phyloP scores from a whole-genome alignment of 23 tunicate genomes.

The Halocynthia roretzi region DNA sequence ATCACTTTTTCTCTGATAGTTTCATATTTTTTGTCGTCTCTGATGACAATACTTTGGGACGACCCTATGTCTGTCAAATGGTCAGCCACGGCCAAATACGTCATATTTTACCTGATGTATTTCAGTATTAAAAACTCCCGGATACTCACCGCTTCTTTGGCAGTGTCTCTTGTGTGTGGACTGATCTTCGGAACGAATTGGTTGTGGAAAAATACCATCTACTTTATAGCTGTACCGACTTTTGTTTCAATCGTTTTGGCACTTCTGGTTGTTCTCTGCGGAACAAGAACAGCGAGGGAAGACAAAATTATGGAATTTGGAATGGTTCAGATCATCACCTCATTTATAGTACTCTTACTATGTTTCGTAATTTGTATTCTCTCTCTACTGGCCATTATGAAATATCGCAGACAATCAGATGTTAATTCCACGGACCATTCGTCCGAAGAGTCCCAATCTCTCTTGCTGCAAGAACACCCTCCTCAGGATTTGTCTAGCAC shows the following conservation, averaged over 20 bases:
- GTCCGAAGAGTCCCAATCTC: not conserved
- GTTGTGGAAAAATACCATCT: conserved; percentile 3
- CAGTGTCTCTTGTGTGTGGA: conserved; percentile 30
- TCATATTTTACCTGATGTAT: conserved; percentile 33
- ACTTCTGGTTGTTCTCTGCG: not conserved
- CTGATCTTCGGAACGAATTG: conserved; percentile 5
- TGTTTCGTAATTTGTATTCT: not conserved
- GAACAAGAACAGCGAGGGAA: not conserved
- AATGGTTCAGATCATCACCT: conserved; percentile 2
- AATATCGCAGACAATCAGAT: not conserved
- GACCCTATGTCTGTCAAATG: not conserved
- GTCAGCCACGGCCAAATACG: not conserved
- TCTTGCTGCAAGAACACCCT: not conserved
- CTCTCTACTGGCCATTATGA: not conserved
- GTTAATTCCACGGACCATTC: not conserved
- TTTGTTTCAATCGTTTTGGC: not conserved
- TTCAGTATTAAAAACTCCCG: conserved; percentile 49
- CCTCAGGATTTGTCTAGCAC: not conserved
- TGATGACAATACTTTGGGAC: conserved; percentile 31
- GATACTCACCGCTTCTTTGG: conserved; percentile 52
- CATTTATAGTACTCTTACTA: not conserved
- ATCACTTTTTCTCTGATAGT: conserved; percentile 30
- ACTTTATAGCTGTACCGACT: conserved; percentile 5
- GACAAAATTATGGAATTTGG: conserved; percentile 2
- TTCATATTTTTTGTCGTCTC: conserved; percentile 37